phyloP scores from a whole-genome alignment of 2,888 invertebrate genomes.

The Drosophila crucigera region DNA sequence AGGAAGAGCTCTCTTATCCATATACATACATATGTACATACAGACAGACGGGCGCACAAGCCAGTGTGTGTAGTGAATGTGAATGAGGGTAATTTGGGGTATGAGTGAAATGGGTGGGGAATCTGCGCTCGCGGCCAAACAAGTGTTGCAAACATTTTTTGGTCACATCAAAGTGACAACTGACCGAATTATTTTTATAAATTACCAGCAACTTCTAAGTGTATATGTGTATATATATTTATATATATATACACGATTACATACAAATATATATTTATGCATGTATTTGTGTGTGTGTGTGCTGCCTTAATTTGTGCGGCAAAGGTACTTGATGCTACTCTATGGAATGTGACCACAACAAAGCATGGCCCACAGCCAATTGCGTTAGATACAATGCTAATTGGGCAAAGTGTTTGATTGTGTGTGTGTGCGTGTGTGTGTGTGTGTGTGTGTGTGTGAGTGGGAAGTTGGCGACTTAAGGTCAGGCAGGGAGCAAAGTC shows the following conservation, averaged over 20 bases:
- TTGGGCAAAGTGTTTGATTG: conserved; percentile 54
- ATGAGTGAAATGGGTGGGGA: conserved; percentile 12
- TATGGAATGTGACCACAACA: conserved; percentile 68
- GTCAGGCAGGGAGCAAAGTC: conserved; percentile 32
- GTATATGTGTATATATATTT: conserved; percentile 6
- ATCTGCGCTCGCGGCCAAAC: conserved; percentile 53
- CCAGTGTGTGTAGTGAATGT: conserved; percentile 1
- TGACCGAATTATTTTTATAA: conserved; percentile 69
- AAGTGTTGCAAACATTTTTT: conserved; percentile 62
- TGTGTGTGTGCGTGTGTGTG: conserved; percentile 10
- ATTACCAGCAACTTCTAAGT: conserved; percentile 6
- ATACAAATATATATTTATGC: conserved; percentile 4
- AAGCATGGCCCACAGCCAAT: conserved; percentile 75
- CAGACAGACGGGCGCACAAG: not conserved
- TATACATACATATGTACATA: not conserved
- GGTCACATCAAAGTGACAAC: conserved; percentile 77
- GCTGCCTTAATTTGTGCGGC: conserved; percentile 40
- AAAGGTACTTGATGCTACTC: conserved; percentile 56
- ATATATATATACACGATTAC: not conserved
- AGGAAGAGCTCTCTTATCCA: conserved; percentile 53
- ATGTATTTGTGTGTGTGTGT: conserved; percentile 10
- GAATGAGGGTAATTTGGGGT: not conserved
- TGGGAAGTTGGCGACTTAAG: conserved; percentile 10
- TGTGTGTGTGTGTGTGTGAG: not conserved
- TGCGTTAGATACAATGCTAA: conserved; percentile 74